Percentiles rank a stretch among this genome's conserved stretches.
These are phyloP conservation scores for Biston stratarius DNA, from an alignment of 2,888 invertebrate genomes.

Conservation along the genomic window DNA sequence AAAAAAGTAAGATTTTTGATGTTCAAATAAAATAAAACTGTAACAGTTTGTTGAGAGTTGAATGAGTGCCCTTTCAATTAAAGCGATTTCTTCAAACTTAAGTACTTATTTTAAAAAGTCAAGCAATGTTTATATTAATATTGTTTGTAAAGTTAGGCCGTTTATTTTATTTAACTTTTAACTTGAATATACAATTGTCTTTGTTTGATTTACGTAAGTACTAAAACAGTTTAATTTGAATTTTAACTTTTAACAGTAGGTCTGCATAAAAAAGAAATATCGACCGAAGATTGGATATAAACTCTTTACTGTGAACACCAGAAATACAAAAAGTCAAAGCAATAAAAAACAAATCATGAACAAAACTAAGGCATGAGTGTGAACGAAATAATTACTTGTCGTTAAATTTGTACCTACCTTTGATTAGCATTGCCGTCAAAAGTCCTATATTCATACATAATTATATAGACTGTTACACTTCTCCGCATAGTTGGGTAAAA, in stretches of 20 bases:
- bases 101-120: conserved; percentile 2
- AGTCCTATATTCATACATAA: too few species aligned
- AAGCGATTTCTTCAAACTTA: conserved; percentile 27
- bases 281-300: too few species aligned
- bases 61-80: conserved; percentile 36
- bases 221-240: not conserved
- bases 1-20: not conserved
- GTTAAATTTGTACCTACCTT: too few species aligned
- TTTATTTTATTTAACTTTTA: conserved; percentile 4
- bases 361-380: too few species aligned
- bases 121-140: not conserved
- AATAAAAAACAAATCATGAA: too few species aligned
- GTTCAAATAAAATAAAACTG: conserved; percentile 6
- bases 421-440: too few species aligned
- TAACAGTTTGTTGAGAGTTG: conserved; percentile 36
- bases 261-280: not conserved
- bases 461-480: too few species aligned
- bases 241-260: not conserved
- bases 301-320: too few species aligned
- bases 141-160: conserved; percentile 7
- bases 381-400: too few species aligned
- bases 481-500: too few species aligned
- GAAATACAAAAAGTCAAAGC: too few species aligned
- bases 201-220: not conserved
- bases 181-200: not conserved